These are phyloP conservation scores for Cyphomyrus plagiostoma DNA, from an alignment of 2,113 vertebrate genomes.

Conservation along the genomic window DNA sequence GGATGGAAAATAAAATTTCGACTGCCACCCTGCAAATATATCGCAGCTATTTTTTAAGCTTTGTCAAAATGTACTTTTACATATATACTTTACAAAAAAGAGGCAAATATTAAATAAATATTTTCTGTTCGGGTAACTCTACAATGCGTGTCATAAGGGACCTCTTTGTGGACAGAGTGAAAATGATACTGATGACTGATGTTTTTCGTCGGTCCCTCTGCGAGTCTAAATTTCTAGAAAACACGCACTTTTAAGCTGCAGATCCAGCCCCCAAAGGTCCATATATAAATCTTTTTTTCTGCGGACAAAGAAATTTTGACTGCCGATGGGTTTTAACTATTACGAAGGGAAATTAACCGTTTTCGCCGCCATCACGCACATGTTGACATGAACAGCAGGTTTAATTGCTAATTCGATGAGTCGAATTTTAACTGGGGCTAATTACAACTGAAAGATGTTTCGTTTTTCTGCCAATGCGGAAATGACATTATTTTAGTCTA, in stretches of 20 bases:
- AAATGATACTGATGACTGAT: constrained; percentile 47
- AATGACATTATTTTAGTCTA: background rate
- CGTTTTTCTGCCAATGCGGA: background rate
- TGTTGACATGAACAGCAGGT: background rate
- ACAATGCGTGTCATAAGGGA: background rate
- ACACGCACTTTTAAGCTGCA: background rate
- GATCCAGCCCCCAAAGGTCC: constrained; percentile 48
- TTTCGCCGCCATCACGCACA: background rate
- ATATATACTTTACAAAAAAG: background rate
- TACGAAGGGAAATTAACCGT: constrained; percentile 43
- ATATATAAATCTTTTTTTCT: constrained; percentile 61
- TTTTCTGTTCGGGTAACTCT: background rate
- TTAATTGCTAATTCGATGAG: background rate
- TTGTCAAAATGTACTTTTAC: background rate
- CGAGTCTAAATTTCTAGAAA: constrained; percentile 38
- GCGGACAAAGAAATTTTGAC: constrained; percentile 60
- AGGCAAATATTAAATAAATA: background rate
- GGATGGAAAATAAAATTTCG: background rate
- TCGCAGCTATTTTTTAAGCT: background rate
- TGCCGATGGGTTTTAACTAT: constrained; percentile 35
- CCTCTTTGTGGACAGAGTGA: background rate
- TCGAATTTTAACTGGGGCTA: background rate
- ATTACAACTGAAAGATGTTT: background rate
- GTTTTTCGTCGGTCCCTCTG: constrained; percentile 37
- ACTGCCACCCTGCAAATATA: background rate